A percentile compares a stretch with the other conserved stretches of the same genome.
These are phyloP conservation scores for Molanna angustata DNA, from an alignment of 2,888 invertebrate species.

Conservation along the genomic window DNA sequence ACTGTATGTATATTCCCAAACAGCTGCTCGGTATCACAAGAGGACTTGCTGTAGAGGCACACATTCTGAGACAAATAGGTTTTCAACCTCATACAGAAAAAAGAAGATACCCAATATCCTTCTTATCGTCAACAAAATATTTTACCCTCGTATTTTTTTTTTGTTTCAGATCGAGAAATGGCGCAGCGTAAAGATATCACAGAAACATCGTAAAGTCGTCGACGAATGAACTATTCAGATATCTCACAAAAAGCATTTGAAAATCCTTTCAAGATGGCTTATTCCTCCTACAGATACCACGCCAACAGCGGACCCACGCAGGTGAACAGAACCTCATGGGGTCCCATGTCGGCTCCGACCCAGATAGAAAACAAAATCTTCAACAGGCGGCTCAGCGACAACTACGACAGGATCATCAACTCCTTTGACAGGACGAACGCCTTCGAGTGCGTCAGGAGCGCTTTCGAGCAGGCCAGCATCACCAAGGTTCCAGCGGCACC, in stretches of 20 bases:
- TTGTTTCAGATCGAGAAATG: slow-evolving; percentile 19
- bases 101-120: too few species aligned
- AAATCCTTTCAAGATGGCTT: slow-evolving; percentile 31
- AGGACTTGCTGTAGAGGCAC: too few species aligned
- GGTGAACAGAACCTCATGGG: slow-evolving; percentile 55
- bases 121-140: too few species aligned
- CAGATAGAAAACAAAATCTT: slow-evolving; percentile 43
- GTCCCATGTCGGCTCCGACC: slow-evolving; percentile 55
- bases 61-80: too few species aligned
- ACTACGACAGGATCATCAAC: slow-evolving; percentile 53
- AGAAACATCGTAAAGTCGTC: too few species aligned
- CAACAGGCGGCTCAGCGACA: slow-evolving; percentile 49
- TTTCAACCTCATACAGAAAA: too few species aligned
- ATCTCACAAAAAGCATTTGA: too few species aligned
- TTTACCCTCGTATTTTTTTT: too few species aligned
- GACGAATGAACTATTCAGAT: too few species aligned
- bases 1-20: too few species aligned
- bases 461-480: slow-evolving; percentile 28
- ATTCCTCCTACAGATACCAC: slow-evolving; percentile 26
- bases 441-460: slow-evolving; percentile 45
- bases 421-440: slow-evolving; percentile 53
- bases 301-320: slow-evolving; percentile 26
- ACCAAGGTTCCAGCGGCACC: neutral
- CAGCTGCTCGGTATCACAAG: too few species aligned
- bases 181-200: too few species aligned